Conservation (phyloP, 2,888 invertebrate species). For the Pachliopta kotzebuea region DNA sequence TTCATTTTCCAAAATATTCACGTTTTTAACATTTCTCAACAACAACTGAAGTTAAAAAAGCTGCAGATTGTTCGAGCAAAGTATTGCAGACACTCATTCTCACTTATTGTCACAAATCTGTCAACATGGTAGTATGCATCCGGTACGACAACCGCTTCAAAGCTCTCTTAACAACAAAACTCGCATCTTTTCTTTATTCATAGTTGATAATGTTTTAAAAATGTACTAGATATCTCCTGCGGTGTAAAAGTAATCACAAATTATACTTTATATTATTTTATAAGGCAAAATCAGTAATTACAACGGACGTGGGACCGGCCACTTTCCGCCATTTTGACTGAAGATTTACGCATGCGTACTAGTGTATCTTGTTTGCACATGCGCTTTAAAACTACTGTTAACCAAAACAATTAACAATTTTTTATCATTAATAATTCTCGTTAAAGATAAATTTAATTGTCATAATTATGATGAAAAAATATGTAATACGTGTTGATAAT, state of each 20-base stretch:
- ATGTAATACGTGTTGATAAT: too few species aligned
- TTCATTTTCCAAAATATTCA: neutral
- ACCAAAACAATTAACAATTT: conserved; percentile 8
- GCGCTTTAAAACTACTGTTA: conserved; percentile 43
- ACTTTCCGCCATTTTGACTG: conserved; percentile 54
- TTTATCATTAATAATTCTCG: neutral
- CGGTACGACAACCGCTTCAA: conserved; percentile 1
- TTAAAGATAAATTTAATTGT: too few species aligned
- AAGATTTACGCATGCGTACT: conserved; percentile 51
- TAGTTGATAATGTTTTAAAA: neutral
- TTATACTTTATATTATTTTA: conserved; percentile 36
- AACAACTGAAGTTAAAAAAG: conserved; percentile 25
- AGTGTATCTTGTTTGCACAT: conserved; percentile 42
- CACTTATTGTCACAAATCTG: conserved; percentile 51
- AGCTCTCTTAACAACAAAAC: neutral
- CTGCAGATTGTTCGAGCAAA: conserved; percentile 36
- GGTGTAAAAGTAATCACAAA: conserved; percentile 16
- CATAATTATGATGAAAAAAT: too few species aligned
- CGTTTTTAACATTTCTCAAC: neutral
- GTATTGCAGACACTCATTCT: conserved; percentile 49
- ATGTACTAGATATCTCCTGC: neutral
- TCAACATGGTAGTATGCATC: conserved; percentile 46
- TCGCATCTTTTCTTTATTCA: neutral
- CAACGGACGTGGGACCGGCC: conserved; percentile 46
- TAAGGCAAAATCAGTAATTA: conserved; percentile 46